Evolutionary conservation across 2,888 invertebrate genomes (phyloP).

Genomic region (Cryptophagus acutangulus): DNA sequence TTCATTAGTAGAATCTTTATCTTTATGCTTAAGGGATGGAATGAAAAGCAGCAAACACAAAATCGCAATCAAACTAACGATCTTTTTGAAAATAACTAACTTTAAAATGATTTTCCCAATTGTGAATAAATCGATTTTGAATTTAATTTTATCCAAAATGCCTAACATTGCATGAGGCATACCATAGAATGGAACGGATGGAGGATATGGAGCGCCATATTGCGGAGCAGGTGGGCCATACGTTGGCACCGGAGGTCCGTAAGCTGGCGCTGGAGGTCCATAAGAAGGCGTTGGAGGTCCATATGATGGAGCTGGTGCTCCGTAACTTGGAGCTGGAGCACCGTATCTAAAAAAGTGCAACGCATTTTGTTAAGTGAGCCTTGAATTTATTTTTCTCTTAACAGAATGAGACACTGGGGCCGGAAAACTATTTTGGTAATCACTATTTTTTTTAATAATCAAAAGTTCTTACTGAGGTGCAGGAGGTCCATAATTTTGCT

Average conservation of each 20-base stretch:
- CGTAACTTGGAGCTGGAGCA: slow-evolving; percentile 15
- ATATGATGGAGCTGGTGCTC: slow-evolving; percentile 12
- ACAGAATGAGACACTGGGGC: too few species aligned
- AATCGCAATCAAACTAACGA: slow-evolving; percentile 73
- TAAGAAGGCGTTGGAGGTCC: slow-evolving; percentile 38
- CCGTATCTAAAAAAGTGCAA: too few species aligned
- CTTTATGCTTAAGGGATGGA: slow-evolving; percentile 49
- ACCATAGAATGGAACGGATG: slow-evolving; percentile 46
- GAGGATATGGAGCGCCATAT: slow-evolving; percentile 30
- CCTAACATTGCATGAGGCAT: slow-evolving; percentile 57
- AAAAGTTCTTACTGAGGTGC: slow-evolving; percentile 24
- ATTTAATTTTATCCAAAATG: slow-evolving; percentile 61
- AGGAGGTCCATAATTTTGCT: too few species aligned
- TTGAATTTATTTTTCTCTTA: too few species aligned
- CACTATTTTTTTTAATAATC: too few species aligned
- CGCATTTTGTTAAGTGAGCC: too few species aligned
- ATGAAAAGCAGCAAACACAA: slow-evolving; percentile 71
- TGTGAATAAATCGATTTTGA: slow-evolving; percentile 67
- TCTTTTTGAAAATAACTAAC: slow-evolving; percentile 73
- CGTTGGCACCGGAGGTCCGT: slow-evolving; percentile 31
- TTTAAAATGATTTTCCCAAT: slow-evolving; percentile 71
- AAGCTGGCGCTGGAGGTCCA: slow-evolving; percentile 40
- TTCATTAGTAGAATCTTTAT: background rate
- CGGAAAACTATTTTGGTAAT: slow-evolving; percentile 19
- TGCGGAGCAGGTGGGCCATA: slow-evolving; percentile 44